Conservation (phyloP, 2,797 vertebrate species). For the Adrianichthys oophorus region DNA sequence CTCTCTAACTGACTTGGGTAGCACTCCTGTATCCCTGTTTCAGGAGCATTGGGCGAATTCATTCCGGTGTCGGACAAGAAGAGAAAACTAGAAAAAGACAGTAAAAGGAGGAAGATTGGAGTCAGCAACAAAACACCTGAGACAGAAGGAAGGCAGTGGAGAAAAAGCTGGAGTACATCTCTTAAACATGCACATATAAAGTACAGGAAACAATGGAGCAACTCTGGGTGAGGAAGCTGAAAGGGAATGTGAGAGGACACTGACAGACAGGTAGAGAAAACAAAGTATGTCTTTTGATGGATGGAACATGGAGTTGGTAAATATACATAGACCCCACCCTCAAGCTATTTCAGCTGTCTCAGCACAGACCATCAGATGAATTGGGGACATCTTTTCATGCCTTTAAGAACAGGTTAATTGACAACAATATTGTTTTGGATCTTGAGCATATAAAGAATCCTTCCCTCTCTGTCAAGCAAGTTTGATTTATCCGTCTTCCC, state of each 20-base stretch:
- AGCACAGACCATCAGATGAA: slow-evolving; percentile 64
- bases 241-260: slow-evolving; percentile 63
- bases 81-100: slow-evolving; percentile 20
- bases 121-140: slow-evolving; percentile 65
- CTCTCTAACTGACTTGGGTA: slow-evolving; percentile 60
- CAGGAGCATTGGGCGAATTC: slow-evolving; percentile 29
- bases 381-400: slow-evolving; percentile 33
- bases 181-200: slow-evolving; percentile 76
- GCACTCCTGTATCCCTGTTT: slow-evolving; percentile 45
- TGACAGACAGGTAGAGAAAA: slow-evolving; percentile 74
- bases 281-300: slow-evolving; percentile 73
- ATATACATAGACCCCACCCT: slow-evolving; percentile 80
- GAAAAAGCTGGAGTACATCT: slow-evolving; percentile 31
- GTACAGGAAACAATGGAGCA: slow-evolving; percentile 33
- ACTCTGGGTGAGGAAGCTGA: slow-evolving; percentile 63
- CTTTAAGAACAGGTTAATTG: slow-evolving; percentile 77
- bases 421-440: slow-evolving; percentile 74
- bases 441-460: slow-evolving; percentile 71
- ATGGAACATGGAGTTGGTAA: slow-evolving; percentile 75
- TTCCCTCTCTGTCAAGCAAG: slow-evolving; percentile 47
- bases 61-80: slow-evolving; percentile 32
- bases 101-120: slow-evolving; percentile 44
- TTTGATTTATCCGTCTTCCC: slow-evolving; percentile 70
- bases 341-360: slow-evolving; percentile 72
- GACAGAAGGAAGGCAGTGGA: slow-evolving; percentile 37